Percentiles rank a stretch among this genome's conserved stretches.
Evolutionary conservation across 2,888 invertebrate genomes (phyloP).

Genomic region (Troglohyphantes excavatus): DNA sequence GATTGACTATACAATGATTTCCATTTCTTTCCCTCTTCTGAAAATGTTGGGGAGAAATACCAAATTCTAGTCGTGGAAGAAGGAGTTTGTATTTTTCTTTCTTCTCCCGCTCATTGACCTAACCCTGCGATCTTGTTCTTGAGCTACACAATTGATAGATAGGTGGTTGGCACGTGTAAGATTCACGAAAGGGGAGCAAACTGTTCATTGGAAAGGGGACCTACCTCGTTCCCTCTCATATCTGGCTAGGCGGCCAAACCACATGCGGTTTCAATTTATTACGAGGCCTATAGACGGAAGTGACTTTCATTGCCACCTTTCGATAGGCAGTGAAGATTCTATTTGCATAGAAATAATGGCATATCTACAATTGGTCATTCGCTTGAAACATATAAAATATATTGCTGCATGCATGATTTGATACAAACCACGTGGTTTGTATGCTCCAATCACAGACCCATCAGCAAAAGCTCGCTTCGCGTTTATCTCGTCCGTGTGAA

Average conservation of each 20-base stretch:
- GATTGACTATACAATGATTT: no score
- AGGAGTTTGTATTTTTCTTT: conserved; percentile 34
- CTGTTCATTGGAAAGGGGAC: conserved; percentile 11
- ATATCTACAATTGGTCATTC: no score
- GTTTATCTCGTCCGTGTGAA: no score
- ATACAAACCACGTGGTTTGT: no score
- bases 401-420: no score
- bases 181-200: conserved; percentile 54
- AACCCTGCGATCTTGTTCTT: conserved; percentile 48
- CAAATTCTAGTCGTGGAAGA: no score
- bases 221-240: conserved; percentile 31
- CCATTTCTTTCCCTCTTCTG: no score
- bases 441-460: no score
- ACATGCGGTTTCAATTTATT: conserved; percentile 41
- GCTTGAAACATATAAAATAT: no score
- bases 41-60: conserved; percentile 1
- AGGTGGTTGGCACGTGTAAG: conserved; percentile 43
- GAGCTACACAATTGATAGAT: conserved; percentile 43
- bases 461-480: no score
- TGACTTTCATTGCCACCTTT: conserved; percentile 7
- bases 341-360: no score
- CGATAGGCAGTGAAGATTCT: not conserved
- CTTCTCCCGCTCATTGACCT: conserved; percentile 55
- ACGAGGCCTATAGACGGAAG: conserved; percentile 17
- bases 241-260: not conserved